Base-by-base conservation (phyloP, 2,888 invertebrate genomes). In the Melolontha melolontha region DNA sequence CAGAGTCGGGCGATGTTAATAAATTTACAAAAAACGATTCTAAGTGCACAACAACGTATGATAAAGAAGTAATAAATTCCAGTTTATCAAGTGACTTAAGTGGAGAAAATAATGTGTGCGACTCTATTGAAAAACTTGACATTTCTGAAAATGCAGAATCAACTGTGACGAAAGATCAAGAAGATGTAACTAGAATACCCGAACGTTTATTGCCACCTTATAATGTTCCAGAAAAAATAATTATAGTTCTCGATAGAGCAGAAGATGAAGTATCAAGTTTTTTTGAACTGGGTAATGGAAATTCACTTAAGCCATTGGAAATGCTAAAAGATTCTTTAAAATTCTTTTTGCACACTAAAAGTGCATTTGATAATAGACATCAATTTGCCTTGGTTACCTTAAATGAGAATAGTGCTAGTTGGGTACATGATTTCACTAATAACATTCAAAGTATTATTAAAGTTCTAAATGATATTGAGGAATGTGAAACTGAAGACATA, bases 321-420 rank as follows among this genome's bases (percentile, higher is more conserved):
- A 89, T 91, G 88, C 81, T 91, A 66, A 90, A 89, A 79, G 84
- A 88, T 62, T 86, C 87, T 1, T 76, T 90, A 1, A 87, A 88
- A 71, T 86, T 89, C 73, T 91, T 91, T 76, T 74, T 91, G 7
- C 82, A 87, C 75, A 85, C 87, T 14, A 92, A 92, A 80, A 81
- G 85, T 72, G 83, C 85, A 0, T 87, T 91, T 27, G 88, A 89
- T 75, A 84, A 82, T 44, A 84, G 80, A 69, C 90, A 91, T 55
- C 87, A 91, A 79, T 91, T 87, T 85, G 90, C 90, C 22, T 76
- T 92, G 40, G 78, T 90, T 54, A 79, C 86, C 5, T 75, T 91
- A 54, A 87, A 88, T 75, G 85, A 86, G 52, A 81, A 84, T 41
- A 84, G 85, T 68, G 83, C 85, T 1, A 80, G 79, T 42, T 89